Percentiles rank a stretch among this genome's conserved stretches.
phyloP scores from a whole-genome alignment of 2,113 vertebrate species.

The Sardina pilchardus region DNA sequence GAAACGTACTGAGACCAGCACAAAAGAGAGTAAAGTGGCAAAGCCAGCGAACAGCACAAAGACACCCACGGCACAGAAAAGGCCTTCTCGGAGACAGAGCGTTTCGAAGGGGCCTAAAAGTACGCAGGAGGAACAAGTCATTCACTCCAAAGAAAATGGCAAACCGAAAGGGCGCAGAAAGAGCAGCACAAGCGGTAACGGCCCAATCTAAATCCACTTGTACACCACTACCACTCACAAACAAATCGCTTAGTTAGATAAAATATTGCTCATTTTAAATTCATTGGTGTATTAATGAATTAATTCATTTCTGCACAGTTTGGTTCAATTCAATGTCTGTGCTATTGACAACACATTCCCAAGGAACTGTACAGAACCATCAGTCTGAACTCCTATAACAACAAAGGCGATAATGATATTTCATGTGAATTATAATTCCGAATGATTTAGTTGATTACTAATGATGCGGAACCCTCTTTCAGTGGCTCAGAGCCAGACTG shows the following conservation, averaged over 20 bases:
- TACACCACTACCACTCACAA: no score
- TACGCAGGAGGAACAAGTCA: slow-evolving; percentile 33
- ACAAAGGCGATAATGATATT: neutral
- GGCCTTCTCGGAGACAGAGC: neutral
- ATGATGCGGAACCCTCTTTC: neutral
- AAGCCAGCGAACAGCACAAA: neutral
- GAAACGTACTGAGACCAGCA: slow-evolving; percentile 15
- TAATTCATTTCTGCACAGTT: no score
- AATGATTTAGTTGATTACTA: neutral
- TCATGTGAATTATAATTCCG: neutral
- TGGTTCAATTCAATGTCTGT: neutral
- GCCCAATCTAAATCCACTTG: neutral
- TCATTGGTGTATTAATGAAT: no score
- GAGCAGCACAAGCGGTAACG: slow-evolving; percentile 29
- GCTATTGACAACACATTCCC: no score
- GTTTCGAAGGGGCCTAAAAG: slow-evolving; percentile 39
- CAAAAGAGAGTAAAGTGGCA: neutral
- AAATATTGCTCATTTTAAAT: neutral
- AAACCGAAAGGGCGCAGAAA: slow-evolving; percentile 13
- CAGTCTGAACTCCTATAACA: no score
- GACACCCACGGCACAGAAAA: neutral
- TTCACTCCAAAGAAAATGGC: neutral
- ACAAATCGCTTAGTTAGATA: no score
- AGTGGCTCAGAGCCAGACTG: neutral
- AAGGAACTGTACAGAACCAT: no score